Evolutionary conservation across 2,113 vertebrate species (phyloP).

Genomic region (Gymnogyps californianus): DNA sequence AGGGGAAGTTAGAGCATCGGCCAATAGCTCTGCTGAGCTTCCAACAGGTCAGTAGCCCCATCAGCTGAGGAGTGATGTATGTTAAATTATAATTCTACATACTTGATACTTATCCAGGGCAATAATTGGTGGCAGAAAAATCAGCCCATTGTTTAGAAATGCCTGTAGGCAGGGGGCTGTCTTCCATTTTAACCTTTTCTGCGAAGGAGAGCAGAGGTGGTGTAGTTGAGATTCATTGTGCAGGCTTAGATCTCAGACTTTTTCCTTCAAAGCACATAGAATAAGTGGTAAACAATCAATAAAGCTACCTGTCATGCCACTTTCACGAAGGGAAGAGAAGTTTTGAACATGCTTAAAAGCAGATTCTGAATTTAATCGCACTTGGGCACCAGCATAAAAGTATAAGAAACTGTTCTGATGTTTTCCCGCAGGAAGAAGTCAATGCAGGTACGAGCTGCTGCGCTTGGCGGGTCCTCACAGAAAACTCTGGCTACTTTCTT

Average conservation of each 20-base stretch:
- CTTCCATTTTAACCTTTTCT: constrained; percentile 37
- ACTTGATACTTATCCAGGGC: constrained; percentile 51
- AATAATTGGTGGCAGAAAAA: constrained; percentile 50
- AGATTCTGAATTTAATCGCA: not conserved
- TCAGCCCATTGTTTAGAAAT: constrained; percentile 23
- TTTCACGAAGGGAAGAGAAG: not conserved
- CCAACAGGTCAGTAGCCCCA: constrained; percentile 1
- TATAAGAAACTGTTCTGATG: not conserved
- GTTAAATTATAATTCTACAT: constrained; percentile 26
- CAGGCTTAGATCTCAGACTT: not conserved
- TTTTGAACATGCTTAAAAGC: fast-evolving
- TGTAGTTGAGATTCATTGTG: not conserved
- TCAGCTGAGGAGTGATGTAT: constrained; percentile 4
- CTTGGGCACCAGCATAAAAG: fast-evolving
- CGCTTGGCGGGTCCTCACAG: not conserved
- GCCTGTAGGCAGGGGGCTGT: constrained; percentile 46
- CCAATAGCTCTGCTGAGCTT: not conserved
- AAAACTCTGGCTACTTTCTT: not conserved
- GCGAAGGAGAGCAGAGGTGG: not conserved
- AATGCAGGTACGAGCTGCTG: not conserved
- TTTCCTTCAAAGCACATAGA: not conserved
- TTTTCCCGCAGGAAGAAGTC: not conserved
- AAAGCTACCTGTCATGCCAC: fast-evolving
- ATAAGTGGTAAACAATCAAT: fast-evolving
- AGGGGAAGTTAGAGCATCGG: not conserved